Conservation (phyloP, 2,888 invertebrate species). For the Leptothorax acervorum region DNA sequence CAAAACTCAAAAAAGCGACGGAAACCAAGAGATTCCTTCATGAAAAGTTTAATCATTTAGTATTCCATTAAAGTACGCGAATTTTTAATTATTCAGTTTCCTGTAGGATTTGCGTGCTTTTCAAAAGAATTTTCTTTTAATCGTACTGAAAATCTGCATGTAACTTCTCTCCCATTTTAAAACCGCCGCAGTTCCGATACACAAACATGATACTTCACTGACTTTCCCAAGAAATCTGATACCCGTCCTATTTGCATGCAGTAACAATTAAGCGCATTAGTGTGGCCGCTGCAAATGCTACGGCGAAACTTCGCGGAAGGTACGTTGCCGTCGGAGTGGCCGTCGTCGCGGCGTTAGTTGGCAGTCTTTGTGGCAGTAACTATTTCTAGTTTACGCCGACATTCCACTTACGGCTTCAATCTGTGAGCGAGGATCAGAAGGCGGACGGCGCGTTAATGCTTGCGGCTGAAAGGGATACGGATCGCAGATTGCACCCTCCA, state of each 20-base stretch:
- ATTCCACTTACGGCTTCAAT: slow-evolving; percentile 56
- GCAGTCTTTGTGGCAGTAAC: slow-evolving; percentile 66
- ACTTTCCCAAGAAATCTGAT: slow-evolving; percentile 45
- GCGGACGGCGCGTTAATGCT: slow-evolving; percentile 61
- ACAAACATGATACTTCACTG: slow-evolving; percentile 2
- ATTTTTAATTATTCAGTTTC: slow-evolving; percentile 3
- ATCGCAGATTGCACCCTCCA: slow-evolving; percentile 31
- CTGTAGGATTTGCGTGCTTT: background rate
- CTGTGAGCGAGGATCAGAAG: slow-evolving; percentile 64
- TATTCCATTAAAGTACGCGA: background rate
- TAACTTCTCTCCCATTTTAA: background rate
- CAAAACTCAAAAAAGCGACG: background rate
- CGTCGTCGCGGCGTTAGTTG: slow-evolving; percentile 67
- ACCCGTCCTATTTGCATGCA: slow-evolving; percentile 12
- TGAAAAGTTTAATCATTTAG: background rate
- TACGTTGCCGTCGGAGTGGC: slow-evolving; percentile 39
- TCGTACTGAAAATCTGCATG: background rate
- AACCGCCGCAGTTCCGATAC: background rate
- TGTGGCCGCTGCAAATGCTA: slow-evolving; percentile 4
- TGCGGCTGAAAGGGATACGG: slow-evolving; percentile 57
- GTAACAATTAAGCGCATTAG: slow-evolving; percentile 70
- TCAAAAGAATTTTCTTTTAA: background rate
- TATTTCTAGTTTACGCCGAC: slow-evolving; percentile 61
- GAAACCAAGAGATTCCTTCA: background rate
- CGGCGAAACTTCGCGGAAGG: slow-evolving; percentile 42